phyloP scores from a whole-genome alignment of 2,888 invertebrate species.

The Gari tellinella region DNA sequence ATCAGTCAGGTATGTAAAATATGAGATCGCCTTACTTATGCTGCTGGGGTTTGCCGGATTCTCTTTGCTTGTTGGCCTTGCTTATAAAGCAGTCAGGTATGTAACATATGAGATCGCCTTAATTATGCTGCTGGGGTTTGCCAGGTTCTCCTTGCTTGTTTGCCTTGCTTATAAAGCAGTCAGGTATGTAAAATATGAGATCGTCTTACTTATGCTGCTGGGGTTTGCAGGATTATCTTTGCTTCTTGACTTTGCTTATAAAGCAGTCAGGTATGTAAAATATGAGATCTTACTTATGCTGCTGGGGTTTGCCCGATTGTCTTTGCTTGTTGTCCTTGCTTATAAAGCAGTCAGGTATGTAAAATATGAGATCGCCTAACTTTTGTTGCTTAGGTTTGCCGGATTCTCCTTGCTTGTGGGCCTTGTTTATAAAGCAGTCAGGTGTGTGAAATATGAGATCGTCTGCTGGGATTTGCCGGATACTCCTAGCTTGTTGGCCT shows the following conservation, averaged over 20 bases:
- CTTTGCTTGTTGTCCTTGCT: too few relatives aligned
- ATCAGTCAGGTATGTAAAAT: too few relatives aligned
- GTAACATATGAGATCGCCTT: background rate
- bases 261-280: constrained; percentile 55
- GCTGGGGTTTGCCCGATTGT: too few relatives aligned
- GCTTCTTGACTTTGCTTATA: constrained; percentile 64
- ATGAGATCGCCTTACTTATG: constrained; percentile 63
- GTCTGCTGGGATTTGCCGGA: too few relatives aligned
- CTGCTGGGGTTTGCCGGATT: constrained; percentile 70
- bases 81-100: constrained; percentile 64
- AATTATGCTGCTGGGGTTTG: background rate
- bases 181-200: constrained; percentile 56
- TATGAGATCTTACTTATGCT: too few relatives aligned
- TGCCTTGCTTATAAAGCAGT: too few relatives aligned
- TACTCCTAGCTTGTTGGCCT: too few relatives aligned
- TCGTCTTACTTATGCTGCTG: constrained; percentile 60
- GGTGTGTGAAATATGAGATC: constrained; percentile 47
- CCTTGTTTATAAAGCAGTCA: constrained; percentile 60
- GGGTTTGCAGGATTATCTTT: constrained; percentile 72
- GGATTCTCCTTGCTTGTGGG: constrained; percentile 69
- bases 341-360: constrained; percentile 9
- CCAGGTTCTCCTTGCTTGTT: too few relatives aligned
- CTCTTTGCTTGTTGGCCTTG: constrained; percentile 64
- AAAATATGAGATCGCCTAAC: constrained; percentile 61
- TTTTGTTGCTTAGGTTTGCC: constrained; percentile 68